A percentile compares a stretch with the other conserved stretches of the same genome.
Conservation (phyloP, 2,113 vertebrate genomes). For the Nannobrachium achirus region DNA sequence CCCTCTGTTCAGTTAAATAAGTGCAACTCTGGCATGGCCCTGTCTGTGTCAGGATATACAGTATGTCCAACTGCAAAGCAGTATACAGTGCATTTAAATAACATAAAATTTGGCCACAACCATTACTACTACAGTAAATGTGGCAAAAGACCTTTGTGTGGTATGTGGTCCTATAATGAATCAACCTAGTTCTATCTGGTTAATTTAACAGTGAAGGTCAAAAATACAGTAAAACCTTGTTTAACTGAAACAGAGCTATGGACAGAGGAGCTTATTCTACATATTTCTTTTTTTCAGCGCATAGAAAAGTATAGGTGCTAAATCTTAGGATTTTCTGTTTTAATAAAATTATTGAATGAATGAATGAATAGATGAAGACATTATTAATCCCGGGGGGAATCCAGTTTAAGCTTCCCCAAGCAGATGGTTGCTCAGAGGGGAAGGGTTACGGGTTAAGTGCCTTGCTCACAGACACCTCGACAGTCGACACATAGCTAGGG, state of each 20-base stretch:
- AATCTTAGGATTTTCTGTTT: slow-evolving; percentile 25
- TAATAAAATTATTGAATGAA: too few relatives aligned
- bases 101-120: background rate
- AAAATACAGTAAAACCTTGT: slow-evolving; percentile 7
- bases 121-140: background rate
- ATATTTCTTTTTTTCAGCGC: background rate
- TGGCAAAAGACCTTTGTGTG: background rate
- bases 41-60: background rate
- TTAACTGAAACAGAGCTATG: background rate
- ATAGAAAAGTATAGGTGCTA: slow-evolving; percentile 15
- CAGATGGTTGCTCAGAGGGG: too few relatives aligned
- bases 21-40: slow-evolving; percentile 19
- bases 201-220: slow-evolving; percentile 20
- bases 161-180: background rate
- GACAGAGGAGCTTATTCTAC: background rate
- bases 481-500: too few relatives aligned
- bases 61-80: slow-evolving; percentile 1
- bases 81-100: background rate
- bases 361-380: too few relatives aligned
- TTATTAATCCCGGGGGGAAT: too few relatives aligned
- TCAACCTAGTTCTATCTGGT: background rate
- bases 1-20: slow-evolving; percentile 5
- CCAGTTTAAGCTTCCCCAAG: too few relatives aligned
- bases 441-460: too few relatives aligned
- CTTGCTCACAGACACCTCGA: too few relatives aligned